phyloP scores from a whole-genome alignment of 2,113 vertebrate species.

The Hemicordylus capensis region DNA sequence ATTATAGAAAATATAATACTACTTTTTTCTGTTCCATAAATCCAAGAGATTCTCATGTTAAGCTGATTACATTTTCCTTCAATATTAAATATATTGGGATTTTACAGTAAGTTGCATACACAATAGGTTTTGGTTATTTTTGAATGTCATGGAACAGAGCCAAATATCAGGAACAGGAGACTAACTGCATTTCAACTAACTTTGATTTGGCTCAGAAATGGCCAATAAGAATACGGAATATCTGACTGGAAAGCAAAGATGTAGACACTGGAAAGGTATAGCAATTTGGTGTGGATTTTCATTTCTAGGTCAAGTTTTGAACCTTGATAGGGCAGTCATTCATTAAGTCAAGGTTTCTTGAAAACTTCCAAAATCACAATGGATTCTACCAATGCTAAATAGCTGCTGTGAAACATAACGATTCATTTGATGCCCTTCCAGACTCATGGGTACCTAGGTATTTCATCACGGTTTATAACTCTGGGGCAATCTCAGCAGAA shows the following conservation, averaged over 20 bases:
- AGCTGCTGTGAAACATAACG: background rate
- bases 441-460: constrained; percentile 34
- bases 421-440: background rate
- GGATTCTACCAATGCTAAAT: constrained; percentile 26
- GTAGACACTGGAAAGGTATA: background rate
- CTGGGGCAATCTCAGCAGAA: constrained; percentile 71
- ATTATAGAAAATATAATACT: background rate
- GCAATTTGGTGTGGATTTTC: background rate
- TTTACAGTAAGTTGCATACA: background rate
- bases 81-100: background rate
- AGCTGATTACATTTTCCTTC: background rate
- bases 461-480: constrained; percentile 51
- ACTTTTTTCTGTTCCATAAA: background rate
- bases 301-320: background rate
- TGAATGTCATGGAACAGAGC: background rate
- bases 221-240: background rate
- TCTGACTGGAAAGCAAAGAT: background rate
- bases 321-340: background rate
- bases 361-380: background rate
- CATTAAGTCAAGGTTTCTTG: background rate
- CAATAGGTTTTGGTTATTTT: constrained; percentile 17
- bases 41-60: constrained; percentile 15
- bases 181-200: constrained; percentile 17
- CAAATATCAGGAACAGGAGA: constrained; percentile 16
- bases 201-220: background rate